A percentile compares a stretch with the other conserved stretches of the same genome.
These are phyloP conservation scores for Sycobia sp. DNA, from an alignment of 1,140 invertebrate genomes.

Conservation along the genomic window DNA sequence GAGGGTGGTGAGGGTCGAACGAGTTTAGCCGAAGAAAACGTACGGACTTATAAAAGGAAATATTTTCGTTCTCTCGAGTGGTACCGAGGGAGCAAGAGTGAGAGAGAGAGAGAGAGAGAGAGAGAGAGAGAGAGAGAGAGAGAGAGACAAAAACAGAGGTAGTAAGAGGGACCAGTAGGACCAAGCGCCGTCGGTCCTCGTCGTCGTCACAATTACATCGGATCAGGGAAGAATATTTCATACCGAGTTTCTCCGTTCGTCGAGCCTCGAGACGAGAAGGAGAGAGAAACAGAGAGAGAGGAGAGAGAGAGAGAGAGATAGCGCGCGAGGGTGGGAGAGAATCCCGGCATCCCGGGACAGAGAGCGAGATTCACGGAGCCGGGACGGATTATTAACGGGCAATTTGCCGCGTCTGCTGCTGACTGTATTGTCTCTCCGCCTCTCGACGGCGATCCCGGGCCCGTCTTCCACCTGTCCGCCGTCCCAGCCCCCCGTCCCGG, in stretches of 20 bases:
- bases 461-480: constrained; percentile 14
- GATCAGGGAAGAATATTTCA: constrained; percentile 60
- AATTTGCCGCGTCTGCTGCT: constrained; percentile 60
- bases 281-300: too few relatives aligned
- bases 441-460: constrained; percentile 37
- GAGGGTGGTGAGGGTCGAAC: too few relatives aligned
- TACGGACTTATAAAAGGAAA: constrained; percentile 28
- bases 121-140: constrained; percentile 4
- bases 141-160: not conserved
- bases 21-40: constrained; percentile 9
- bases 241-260: too few relatives aligned
- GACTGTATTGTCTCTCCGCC: constrained; percentile 60
- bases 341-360: not conserved
- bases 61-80: constrained; percentile 34
- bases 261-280: too few relatives aligned
- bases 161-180: too few relatives aligned
- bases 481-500: too few relatives aligned
- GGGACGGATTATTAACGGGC: constrained; percentile 59
- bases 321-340: too few relatives aligned
- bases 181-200: constrained; percentile 36
- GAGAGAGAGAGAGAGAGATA: too few relatives aligned
- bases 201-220: constrained; percentile 55
- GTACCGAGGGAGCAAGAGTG: not conserved
- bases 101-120: constrained; percentile 25
- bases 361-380: constrained; percentile 40